These are phyloP conservation scores for Dioctria linearis DNA, from an alignment of 2,888 invertebrate species.

Conservation along the genomic window DNA sequence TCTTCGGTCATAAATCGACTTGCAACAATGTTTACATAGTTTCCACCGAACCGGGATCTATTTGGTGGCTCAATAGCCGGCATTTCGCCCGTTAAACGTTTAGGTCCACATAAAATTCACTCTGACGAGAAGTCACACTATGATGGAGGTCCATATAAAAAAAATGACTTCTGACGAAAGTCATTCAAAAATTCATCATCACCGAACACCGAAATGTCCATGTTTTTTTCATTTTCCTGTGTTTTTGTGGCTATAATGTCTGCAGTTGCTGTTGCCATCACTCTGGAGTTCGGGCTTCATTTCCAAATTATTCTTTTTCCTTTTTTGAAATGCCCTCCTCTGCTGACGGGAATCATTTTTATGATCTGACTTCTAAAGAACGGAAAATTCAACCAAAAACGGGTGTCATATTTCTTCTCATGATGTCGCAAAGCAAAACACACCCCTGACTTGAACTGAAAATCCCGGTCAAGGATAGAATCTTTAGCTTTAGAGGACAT, in stretches of 20 bases:
- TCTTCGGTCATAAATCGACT: conserved; percentile 28
- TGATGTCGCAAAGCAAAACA: neutral
- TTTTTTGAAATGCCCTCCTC: neutral
- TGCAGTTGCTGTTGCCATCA: conserved; percentile 8
- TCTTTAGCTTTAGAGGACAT: neutral
- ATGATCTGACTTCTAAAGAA: neutral
- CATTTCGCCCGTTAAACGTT: conserved; percentile 13
- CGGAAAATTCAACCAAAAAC: neutral
- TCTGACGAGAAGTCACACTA: neutral
- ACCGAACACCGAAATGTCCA: neutral
- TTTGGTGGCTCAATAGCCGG: neutral
- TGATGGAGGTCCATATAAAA: neutral
- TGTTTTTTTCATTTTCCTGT: conserved; percentile 14
- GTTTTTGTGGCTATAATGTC: neutral
- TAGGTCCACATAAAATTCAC: conserved; percentile 10
- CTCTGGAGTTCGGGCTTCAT: no score
- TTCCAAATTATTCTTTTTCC: neutral
- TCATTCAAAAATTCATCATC: conserved; percentile 37
- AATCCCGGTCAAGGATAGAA: conserved; percentile 24
- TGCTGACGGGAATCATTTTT: neutral
- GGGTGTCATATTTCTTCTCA: conserved; percentile 4
- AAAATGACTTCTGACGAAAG: conserved; percentile 10
- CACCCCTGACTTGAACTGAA: conserved; percentile 12
- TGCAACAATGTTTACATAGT: conserved; percentile 5
- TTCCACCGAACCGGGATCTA: neutral